These are phyloP conservation scores for Telmatochromis sp. DNA, from an alignment of 2,113 vertebrate species.

Conservation along the genomic window DNA sequence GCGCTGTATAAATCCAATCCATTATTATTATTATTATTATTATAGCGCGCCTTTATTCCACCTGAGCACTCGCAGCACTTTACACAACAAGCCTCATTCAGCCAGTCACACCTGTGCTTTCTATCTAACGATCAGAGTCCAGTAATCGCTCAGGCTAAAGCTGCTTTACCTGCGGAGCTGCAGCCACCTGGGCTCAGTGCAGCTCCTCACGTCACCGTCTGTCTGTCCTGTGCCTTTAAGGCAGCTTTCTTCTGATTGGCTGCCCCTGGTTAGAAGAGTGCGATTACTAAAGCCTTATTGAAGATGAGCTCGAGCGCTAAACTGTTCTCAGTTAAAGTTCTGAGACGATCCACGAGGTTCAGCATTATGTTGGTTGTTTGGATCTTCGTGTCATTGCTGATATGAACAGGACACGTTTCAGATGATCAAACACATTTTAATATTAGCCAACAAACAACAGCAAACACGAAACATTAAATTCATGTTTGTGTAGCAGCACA, in stretches of 20 bases:
- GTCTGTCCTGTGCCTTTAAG: background rate
- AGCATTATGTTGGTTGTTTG: background rate
- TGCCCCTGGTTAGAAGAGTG: background rate
- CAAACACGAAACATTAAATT: background rate
- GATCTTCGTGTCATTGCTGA: background rate
- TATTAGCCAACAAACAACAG: background rate
- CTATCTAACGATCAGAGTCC: background rate
- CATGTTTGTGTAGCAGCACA: background rate
- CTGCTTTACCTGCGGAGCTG: fast-evolving
- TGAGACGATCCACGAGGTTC: background rate
- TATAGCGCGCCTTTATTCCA: background rate
- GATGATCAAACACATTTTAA: background rate
- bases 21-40: background rate
- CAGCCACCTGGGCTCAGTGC: background rate
- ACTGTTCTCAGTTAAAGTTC: background rate
- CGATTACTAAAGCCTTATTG: fast-evolving
- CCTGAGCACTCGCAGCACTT: background rate
- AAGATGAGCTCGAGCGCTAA: fast-evolving
- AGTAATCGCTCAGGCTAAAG: fast-evolving
- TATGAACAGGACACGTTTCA: background rate
- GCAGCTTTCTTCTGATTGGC: background rate
- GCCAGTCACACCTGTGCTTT: background rate
- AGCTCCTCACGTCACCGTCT: background rate
- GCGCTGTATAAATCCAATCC: too few species aligned
- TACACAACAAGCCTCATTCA: background rate